A percentile compares a stretch with the other conserved stretches of the same genome.
Conservation (phyloP, 2,113 vertebrate species). For the Mixornis gularis region DNA sequence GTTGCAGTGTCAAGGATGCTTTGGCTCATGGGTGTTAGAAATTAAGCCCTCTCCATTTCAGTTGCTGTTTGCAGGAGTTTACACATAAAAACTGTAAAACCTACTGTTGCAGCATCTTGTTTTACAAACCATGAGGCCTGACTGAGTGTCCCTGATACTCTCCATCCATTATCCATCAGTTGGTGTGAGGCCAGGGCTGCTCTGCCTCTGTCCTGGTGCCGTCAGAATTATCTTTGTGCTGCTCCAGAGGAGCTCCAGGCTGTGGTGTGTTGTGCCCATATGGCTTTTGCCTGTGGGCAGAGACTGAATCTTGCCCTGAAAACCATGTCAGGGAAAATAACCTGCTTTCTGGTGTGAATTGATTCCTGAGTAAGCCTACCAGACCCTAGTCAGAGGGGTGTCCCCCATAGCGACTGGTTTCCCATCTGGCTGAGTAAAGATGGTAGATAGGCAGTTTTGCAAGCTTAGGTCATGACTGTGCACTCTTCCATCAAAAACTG, state of each 20-base stretch:
- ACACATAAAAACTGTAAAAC: not conserved
- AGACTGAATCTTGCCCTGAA: not conserved
- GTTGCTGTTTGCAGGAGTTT: not conserved
- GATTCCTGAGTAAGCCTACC: not conserved
- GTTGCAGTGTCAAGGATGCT: not conserved
- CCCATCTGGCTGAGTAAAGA: not conserved
- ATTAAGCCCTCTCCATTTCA: not conserved
- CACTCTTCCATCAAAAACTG: not conserved
- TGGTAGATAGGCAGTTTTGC: not conserved
- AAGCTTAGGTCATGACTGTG: not conserved
- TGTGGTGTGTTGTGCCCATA: not conserved
- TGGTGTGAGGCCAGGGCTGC: not conserved
- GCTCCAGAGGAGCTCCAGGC: not conserved
- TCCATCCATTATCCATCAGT: not conserved
- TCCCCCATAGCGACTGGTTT: accelerated
- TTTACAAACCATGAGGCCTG: not conserved
- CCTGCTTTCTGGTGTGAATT: not conserved
- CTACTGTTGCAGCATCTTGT: not conserved
- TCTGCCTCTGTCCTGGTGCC: not conserved
- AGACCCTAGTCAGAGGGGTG: accelerated
- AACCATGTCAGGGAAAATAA: not conserved
- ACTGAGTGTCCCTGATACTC: not conserved
- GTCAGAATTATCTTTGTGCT: not conserved
- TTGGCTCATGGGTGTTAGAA: not conserved
- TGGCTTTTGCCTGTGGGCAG: not conserved